Evolutionary conservation across 2,113 vertebrate genomes (phyloP).

Genomic region (Baryphthengus martii): DNA sequence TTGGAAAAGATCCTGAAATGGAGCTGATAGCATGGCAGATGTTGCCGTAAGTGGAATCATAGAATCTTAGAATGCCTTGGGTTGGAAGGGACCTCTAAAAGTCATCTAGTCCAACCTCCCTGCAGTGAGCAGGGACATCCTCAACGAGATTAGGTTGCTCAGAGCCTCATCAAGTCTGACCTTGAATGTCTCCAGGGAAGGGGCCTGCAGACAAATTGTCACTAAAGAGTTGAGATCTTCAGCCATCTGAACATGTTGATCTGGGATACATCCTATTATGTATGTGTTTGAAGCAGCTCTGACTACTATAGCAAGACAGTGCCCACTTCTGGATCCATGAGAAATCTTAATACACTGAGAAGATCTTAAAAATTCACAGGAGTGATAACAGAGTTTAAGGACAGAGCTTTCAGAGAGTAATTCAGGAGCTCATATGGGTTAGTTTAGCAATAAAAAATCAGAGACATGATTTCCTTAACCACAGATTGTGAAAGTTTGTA

Average conservation of each 20-base stretch:
- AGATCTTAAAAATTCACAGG: not conserved
- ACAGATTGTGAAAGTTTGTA: not conserved
- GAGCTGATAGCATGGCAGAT: not conserved
- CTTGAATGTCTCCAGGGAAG: no score
- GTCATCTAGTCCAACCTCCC: no score
- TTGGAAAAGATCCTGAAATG: not conserved
- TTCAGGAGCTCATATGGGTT: not conserved
- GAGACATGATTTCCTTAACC: not conserved
- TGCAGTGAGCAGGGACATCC: no score
- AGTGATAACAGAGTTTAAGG: not conserved
- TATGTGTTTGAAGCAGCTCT: not conserved
- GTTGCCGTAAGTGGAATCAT: not conserved
- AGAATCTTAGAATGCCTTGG: no score
- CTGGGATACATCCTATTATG: not conserved
- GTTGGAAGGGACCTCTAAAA: no score
- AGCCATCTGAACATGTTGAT: not conserved
- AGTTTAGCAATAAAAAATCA: not conserved
- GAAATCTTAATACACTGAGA: not conserved
- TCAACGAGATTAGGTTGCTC: no score
- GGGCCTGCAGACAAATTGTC: not conserved
- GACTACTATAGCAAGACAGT: not conserved
- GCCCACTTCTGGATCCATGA: not conserved
- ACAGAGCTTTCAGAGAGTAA: not conserved
- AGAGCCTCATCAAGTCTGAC: no score
- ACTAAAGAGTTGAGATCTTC: not conserved